Percentiles rank a stretch among this genome's conserved stretches.
Conservation (phyloP, 2,113 vertebrate species). For the Laticauda laticaudata region DNA sequence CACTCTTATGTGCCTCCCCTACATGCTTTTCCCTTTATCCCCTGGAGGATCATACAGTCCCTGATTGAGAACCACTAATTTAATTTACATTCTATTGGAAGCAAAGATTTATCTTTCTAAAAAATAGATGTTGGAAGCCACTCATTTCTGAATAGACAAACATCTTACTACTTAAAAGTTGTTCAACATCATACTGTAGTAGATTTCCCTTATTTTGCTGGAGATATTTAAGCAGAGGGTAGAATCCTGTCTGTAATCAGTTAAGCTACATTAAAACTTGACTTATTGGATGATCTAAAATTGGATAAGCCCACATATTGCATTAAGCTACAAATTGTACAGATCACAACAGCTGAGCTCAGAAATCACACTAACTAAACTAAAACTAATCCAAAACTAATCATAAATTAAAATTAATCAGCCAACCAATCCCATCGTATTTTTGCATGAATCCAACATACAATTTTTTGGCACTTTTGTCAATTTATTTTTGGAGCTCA, state of each 20-base stretch:
- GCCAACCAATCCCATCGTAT: background rate
- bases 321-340: background rate
- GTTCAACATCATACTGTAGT: background rate
- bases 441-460: background rate
- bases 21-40: background rate
- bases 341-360: background rate
- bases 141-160: background rate
- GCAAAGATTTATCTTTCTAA: background rate
- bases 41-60: background rate
- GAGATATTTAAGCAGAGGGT: background rate
- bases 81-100: background rate
- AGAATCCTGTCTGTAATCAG: background rate
- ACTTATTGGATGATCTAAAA: background rate
- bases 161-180: background rate
- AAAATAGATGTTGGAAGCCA: background rate
- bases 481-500: background rate
- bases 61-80: background rate
- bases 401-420: background rate
- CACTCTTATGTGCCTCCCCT: background rate
- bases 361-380: background rate
- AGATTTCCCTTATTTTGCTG: background rate
- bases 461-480: background rate
- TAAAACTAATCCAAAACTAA: background rate
- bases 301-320: background rate
- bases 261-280: background rate